Conservation (phyloP, 2,113 vertebrate genomes). For the Malurus alboscapulatus region DNA sequence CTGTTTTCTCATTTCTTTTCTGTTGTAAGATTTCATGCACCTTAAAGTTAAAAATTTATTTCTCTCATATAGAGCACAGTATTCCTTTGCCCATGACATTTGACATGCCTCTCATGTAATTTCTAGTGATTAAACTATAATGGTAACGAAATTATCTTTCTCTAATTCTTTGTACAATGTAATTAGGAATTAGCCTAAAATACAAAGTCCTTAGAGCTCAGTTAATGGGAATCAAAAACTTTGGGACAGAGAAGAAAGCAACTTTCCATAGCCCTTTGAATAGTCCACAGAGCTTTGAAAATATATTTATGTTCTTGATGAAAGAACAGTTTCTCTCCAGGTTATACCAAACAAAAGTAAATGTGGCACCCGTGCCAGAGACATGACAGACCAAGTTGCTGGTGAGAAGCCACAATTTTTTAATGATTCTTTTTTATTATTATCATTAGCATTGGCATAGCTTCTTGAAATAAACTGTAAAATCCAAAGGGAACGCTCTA, state of each 20-base stretch:
- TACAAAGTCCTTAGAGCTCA: background rate
- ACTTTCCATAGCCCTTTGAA: background rate
- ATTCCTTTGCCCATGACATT: background rate
- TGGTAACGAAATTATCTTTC: background rate
- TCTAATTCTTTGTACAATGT: background rate
- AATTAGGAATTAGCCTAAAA: background rate
- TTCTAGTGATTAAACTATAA: background rate
- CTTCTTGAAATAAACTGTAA: background rate
- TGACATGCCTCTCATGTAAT: background rate
- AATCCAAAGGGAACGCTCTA: background rate
- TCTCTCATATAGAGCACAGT: background rate
- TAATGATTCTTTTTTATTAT: background rate
- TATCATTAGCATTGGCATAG: background rate
- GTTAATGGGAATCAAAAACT: background rate
- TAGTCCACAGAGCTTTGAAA: background rate
- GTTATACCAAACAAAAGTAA: background rate
- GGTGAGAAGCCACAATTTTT: background rate
- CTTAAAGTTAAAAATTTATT: background rate
- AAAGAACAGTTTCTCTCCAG: background rate
- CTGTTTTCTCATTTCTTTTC: background rate
- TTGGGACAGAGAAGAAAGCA: background rate
- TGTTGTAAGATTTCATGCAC: background rate
- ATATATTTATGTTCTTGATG: background rate
- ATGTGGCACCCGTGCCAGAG: background rate
- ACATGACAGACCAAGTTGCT: background rate